Evolutionary conservation across 1,140 invertebrate genomes (phyloP).

Genomic region (Antheraea mylitta): DNA sequence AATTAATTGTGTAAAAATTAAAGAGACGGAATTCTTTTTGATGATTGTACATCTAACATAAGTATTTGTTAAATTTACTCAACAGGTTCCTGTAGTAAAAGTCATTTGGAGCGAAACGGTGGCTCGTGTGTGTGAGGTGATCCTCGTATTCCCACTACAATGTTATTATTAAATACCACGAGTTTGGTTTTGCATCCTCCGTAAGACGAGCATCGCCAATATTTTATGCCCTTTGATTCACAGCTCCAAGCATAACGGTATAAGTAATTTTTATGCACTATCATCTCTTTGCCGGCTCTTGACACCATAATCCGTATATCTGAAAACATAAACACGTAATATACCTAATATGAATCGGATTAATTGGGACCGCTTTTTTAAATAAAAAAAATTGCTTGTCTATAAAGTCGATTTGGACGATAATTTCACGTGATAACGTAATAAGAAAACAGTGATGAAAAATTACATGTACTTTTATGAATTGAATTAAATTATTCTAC

Average conservation of each 20-base stretch:
- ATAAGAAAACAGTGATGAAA: too few relatives aligned
- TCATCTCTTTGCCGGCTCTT: conserved; percentile 3
- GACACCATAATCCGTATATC: conserved; percentile 3
- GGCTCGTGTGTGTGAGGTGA: conserved; percentile 7
- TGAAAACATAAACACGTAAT: conserved; percentile 9
- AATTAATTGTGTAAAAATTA: too few relatives aligned
- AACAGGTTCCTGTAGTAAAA: not conserved
- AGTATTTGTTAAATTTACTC: not conserved
- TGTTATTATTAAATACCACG: not conserved
- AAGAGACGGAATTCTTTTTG: too few relatives aligned
- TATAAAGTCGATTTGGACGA: too few relatives aligned
- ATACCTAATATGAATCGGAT: too few relatives aligned
- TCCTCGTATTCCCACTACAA: not conserved
- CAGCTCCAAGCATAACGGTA: not conserved
- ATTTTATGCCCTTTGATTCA: not conserved
- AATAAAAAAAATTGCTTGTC: too few relatives aligned
- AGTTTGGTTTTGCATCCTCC: conserved; percentile 4
- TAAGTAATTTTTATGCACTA: conserved; percentile 7
- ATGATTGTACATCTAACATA: too few relatives aligned
- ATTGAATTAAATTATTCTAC: too few relatives aligned
- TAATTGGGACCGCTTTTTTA: too few relatives aligned
- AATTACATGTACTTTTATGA: too few relatives aligned
- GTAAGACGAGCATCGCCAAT: conserved; percentile 16
- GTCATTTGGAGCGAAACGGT: not conserved
- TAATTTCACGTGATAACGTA: too few relatives aligned